Conservation (phyloP, 2,797 vertebrate genomes). For the Tapirus indicus region DNA sequence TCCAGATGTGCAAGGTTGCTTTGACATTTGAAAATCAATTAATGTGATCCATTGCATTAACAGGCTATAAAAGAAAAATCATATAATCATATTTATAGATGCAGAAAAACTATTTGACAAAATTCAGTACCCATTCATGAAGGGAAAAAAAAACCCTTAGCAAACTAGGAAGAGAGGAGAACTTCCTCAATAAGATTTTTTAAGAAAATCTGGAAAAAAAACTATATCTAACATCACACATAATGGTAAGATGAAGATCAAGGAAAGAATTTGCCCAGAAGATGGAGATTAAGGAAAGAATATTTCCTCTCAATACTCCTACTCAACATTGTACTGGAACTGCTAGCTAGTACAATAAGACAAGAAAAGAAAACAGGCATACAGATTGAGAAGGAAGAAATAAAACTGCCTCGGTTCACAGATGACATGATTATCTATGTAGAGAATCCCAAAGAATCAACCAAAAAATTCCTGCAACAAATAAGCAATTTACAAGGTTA, state of each 20-base stretch:
- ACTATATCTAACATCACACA: not conserved
- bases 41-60: not conserved
- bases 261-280: not conserved
- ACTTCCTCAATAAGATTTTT: not conserved
- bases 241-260: not conserved
- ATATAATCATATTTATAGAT: not conserved
- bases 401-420: not conserved
- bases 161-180: not conserved
- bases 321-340: not conserved
- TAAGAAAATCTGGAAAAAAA: not conserved
- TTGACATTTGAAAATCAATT: not conserved
- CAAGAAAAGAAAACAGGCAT: not conserved
- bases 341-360: not conserved
- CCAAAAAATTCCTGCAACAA: not conserved
- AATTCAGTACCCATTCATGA: not conserved
- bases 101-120: not conserved
- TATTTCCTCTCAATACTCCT: not conserved
- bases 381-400: not conserved
- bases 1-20: not conserved
- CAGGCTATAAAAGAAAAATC: not conserved
- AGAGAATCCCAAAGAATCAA: not conserved
- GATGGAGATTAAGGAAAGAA: not conserved
- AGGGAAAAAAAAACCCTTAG: not conserved
- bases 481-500: not conserved
- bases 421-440: not conserved